Evolutionary conservation across 2,113 vertebrate genomes (phyloP).

Genomic region (Ia io): DNA sequence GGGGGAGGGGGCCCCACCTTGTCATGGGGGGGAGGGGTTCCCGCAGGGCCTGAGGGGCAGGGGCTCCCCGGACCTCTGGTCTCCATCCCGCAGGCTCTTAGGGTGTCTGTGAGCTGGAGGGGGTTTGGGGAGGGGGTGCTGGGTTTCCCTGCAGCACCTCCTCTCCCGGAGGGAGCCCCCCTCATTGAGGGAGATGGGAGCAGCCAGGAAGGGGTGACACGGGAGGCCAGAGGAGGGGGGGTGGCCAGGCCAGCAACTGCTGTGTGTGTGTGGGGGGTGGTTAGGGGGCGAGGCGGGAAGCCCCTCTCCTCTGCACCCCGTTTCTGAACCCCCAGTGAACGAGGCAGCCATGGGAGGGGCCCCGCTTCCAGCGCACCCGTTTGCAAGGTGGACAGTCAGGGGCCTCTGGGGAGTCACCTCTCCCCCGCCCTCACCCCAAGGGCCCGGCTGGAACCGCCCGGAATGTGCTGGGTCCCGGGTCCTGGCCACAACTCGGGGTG

Average conservation of each 20-base stretch:
- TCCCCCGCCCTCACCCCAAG: fast-evolving
- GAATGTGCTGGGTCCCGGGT: no score
- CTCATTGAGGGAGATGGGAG: neutral
- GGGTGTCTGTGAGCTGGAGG: neutral
- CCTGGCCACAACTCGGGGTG: neutral
- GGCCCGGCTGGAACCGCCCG: neutral
- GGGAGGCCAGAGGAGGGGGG: neutral
- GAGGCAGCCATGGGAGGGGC: fast-evolving
- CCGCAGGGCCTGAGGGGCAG: neutral
- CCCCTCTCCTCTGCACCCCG: neutral
- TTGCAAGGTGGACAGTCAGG: neutral
- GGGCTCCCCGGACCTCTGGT: neutral
- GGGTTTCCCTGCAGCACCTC: neutral
- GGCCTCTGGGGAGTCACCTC: neutral
- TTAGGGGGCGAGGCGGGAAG: fast-evolving
- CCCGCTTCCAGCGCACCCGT: fast-evolving
- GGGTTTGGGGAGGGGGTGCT: no score
- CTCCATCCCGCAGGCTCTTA: neutral
- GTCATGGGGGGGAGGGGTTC: neutral
- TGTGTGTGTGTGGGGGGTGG: neutral
- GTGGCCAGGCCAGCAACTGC: neutral
- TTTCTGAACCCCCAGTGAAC: neutral
- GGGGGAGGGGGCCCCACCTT: neutral
- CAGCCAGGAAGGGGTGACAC: neutral
- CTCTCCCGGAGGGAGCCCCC: neutral